Conservation (phyloP, 2,113 vertebrate genomes). For the Gavia stellata region DNA sequence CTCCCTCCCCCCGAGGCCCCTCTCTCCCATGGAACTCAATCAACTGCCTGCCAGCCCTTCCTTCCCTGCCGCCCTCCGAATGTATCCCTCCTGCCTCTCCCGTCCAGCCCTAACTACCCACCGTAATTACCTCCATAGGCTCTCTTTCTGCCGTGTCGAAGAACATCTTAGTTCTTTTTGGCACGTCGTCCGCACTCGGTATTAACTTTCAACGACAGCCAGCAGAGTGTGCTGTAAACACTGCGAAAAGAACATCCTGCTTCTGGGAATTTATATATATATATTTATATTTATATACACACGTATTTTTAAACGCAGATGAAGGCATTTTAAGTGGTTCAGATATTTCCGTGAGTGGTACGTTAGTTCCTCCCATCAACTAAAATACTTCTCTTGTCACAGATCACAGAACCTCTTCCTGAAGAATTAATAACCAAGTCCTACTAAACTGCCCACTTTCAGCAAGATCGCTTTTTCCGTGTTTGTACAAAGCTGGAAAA, state of each 20-base stretch:
- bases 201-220: not conserved
- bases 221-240: constrained; percentile 47
- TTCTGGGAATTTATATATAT: not conserved
- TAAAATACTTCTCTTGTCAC: not conserved
- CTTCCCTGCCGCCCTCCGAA: not conserved
- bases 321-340: constrained; percentile 10
- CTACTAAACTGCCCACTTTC: not conserved
- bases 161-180: not conserved
- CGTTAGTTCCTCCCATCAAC: not conserved
- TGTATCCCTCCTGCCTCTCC: not conserved
- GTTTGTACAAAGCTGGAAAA: not conserved
- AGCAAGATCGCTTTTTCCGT: not conserved
- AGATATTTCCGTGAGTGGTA: not conserved
- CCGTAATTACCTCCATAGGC: not conserved
- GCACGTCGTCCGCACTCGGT: not conserved
- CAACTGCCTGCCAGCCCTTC: not conserved
- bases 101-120: not conserved
- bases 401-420: not conserved
- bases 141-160: not conserved
- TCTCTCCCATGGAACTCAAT: not conserved
- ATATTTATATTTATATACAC: not conserved
- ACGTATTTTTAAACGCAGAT: not conserved
- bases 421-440: not conserved
- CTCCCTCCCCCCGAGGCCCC: not conserved
- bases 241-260: not conserved